Base-by-base conservation (phyloP, 2,797 vertebrate species). In the Crenuchus spilurus region DNA sequence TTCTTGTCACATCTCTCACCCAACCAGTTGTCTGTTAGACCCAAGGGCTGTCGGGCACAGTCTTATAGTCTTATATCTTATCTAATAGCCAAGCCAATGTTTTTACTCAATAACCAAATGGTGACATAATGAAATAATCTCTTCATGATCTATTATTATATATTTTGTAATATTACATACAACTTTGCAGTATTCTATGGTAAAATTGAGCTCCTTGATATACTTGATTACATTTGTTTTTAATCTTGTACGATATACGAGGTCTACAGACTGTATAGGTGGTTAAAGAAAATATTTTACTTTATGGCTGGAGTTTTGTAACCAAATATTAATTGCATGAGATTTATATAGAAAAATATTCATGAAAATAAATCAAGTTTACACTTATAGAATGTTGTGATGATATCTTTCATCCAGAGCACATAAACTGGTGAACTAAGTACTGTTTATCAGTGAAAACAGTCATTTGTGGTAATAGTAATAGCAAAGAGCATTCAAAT, bases 1-100 rank as follows among this genome's bases (percentile, higher is more conserved):
- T 91, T 67, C 82, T 93, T 39, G 70, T 84, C 71, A 84, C 86
- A 64, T 88, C 88, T 52, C 71, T 92, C 60, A 76, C 61, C 72
- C 80, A 74, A 7, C 14, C 55, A 1, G 44, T 78, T 54, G 77
- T 82, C 62, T 80, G 82, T 78, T 93, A 90, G 84, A 80, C 70
- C 52, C 41, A 28, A 33, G 46, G 52, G 33, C 62, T 48, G 14
- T 10, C n/a, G 16, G 8, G n/a, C n/a, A 44, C 46, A 39, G 22
- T 64, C 14, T 80, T 89, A 91, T 84, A 30, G 90, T 84, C 81
- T 4, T 71, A 69, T 70, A 16, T n/a, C n/a, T n/a, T n/a, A n/a
- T n/a, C n/a, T n/a, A n/a, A n/a, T n/a, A 85, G 72, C 83, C 74
- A 78, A 76, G 58, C 61, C 67, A 65, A 7, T 2, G 11, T 52